Evolutionary conservation across 2,888 invertebrate species (phyloP), one percentile per base, ranked within the genome.

Genomic region (Eutolmus rufibarbis): DNA sequence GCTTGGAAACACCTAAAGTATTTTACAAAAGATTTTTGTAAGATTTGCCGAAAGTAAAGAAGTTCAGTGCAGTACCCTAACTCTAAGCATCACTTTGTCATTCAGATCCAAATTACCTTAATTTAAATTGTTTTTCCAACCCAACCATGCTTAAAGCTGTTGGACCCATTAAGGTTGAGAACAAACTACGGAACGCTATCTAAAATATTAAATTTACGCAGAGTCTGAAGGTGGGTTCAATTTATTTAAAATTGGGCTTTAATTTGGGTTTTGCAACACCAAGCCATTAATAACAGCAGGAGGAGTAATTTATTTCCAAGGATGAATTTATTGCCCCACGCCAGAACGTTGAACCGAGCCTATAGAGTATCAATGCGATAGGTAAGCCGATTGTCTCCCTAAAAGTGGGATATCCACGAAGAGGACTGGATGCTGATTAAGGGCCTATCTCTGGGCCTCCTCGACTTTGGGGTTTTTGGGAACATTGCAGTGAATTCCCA

Each of bases 361-460:
- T 34, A 84, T 84, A 23, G 19, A 84, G 66, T 40, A 66, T 66
- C 82, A 84, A 66, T 84, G 40, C 40, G 82, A 66, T 84, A 84
- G 66, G 23, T 66, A 40, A 23, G 82, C 12, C 82, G 19, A 84
- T 84, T 84, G 82, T 84, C 81, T 66, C 14, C 57, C 40, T 66
- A 37, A 84, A 84, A 66, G 19, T 84, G 37, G 57, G 37, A 9
- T 37, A 84, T 19, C 19, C 37, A 23, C 8, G 82, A 19, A 66
- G 57, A 40, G 40, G 66, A 84, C 66, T 40, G 82, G n/a, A n/a
- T 66, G 66, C 66, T 84, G 82, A 84, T 84, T 84, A 66, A 84
- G 66, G 37, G 66, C 56, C 9, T 84, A 66, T 84, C 82, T 23
- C 40, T 66, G 28, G 5, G 31, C 5, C 31, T 31, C 1, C 23